These are phyloP conservation scores for Pseudoips prasinana DNA, from an alignment of 2,888 invertebrate genomes.

Conservation along the genomic window DNA sequence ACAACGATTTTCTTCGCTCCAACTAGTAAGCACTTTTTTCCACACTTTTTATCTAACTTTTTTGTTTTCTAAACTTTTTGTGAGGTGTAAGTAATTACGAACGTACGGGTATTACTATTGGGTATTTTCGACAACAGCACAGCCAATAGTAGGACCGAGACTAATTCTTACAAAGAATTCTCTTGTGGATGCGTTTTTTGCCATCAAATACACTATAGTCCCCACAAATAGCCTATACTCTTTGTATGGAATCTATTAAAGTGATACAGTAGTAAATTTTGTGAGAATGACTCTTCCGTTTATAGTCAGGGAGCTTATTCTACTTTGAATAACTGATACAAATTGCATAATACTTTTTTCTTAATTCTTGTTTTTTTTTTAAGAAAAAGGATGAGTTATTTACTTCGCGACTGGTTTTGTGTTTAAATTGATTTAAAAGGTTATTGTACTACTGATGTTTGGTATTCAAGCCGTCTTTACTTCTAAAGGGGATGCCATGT, in stretches of 20 bases:
- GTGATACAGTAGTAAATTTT: constrained; percentile 26
- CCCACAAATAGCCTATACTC: constrained; percentile 60
- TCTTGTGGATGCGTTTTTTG: constrained; percentile 45
- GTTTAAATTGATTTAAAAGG: constrained; percentile 37
- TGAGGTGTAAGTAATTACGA: constrained; percentile 57
- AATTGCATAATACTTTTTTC: constrained; percentile 35
- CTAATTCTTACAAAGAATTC: constrained; percentile 55
- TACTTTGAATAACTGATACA: constrained; percentile 33
- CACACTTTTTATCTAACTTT: constrained; percentile 31
- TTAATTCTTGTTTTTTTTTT: constrained; percentile 13
- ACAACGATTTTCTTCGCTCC: constrained; percentile 64
- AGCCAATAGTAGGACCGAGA: constrained; percentile 42
- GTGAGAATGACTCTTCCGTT: constrained; percentile 33
- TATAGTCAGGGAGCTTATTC: constrained; percentile 27
- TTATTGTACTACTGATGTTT: constrained; percentile 33
- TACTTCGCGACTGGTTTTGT: constrained; percentile 25
- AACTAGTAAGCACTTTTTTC: constrained; percentile 41
- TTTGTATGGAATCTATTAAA: constrained; percentile 54
- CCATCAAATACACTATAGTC: constrained; percentile 32
- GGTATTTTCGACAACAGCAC: constrained; percentile 37
- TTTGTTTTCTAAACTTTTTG: constrained; percentile 47
- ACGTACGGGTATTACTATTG: constrained; percentile 48
- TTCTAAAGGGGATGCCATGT: constrained; percentile 12
- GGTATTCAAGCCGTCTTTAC: constrained; percentile 21
- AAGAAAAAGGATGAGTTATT: constrained; percentile 24